Conservation (phyloP, 2,888 invertebrate species). For the Caenorhabditis sinica region DNA sequence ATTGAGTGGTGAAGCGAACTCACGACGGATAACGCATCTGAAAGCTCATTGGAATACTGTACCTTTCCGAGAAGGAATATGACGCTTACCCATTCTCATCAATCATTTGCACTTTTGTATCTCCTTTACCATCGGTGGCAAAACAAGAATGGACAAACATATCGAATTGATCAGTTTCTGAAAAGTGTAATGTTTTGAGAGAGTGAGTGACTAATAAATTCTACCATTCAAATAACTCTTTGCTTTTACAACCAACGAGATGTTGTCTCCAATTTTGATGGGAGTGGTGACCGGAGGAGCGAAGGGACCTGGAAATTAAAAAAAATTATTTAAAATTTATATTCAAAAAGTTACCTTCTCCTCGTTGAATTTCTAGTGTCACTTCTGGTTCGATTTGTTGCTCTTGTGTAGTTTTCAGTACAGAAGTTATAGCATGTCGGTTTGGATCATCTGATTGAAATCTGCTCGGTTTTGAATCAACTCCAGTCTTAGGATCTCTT, state of each 20-base stretch:
- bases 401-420: slow-evolving; percentile 71
- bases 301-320: slow-evolving; percentile 71
- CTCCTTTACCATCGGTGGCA: slow-evolving; percentile 81
- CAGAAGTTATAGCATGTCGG: slow-evolving; percentile 20
- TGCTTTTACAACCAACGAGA: slow-evolving; percentile 80
- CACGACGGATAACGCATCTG: slow-evolving; percentile 80
- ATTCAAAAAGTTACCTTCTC: slow-evolving; percentile 73
- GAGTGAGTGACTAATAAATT: neutral
- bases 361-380: slow-evolving; percentile 80
- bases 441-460: slow-evolving; percentile 40
- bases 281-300: slow-evolving; percentile 76
- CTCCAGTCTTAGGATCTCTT: neutral
- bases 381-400: slow-evolving; percentile 69
- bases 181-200: neutral
- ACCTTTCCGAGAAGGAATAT: neutral
- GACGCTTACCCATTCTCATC: slow-evolving; percentile 77
- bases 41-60: slow-evolving; percentile 41
- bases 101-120: slow-evolving; percentile 77
- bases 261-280: slow-evolving; percentile 81
- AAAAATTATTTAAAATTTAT: neutral
- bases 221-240: slow-evolving; percentile 69
- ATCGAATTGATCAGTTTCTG: slow-evolving; percentile 78
- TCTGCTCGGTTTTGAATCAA: neutral
- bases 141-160: slow-evolving; percentile 83
- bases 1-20: slow-evolving; percentile 77